A percentile compares a stretch with the other conserved stretches of the same genome.
Evolutionary conservation across 1,140 invertebrate species (phyloP).

Genomic region (Cepaea nemoralis): DNA sequence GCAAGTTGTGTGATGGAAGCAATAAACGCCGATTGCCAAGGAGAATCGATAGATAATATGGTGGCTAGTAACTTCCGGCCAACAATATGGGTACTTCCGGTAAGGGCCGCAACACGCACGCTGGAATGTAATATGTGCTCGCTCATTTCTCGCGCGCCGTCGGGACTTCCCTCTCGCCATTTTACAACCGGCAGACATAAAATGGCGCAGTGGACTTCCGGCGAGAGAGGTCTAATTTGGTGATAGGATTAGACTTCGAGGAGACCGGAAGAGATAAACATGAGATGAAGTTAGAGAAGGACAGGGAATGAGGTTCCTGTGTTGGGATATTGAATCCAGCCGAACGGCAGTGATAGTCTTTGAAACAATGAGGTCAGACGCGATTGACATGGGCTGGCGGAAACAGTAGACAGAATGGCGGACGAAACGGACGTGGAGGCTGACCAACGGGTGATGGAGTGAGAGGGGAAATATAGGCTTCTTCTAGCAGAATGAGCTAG

Average conservation of each 20-base stretch:
- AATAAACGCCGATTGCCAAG: background rate
- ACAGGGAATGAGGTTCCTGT: background rate
- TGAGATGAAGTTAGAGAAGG: background rate
- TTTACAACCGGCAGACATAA: conserved; percentile 2
- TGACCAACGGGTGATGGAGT: no score
- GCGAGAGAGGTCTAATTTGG: background rate
- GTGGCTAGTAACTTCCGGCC: background rate
- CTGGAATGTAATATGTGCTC: background rate
- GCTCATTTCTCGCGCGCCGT: background rate
- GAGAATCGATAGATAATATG: background rate
- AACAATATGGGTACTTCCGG: background rate
- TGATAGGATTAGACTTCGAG: background rate
- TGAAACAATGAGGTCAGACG: no score
- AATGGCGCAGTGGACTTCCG: background rate
- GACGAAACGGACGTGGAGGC: no score
- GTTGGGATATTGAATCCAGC: no score
- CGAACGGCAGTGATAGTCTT: no score
- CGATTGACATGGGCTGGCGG: no score
- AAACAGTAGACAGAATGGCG: no score
- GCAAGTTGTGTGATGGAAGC: background rate
- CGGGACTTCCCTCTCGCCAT: conserved; percentile 1
- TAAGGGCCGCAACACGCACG: background rate
- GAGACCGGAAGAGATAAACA: background rate
- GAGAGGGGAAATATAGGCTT: no score
- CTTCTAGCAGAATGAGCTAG: no score